phyloP scores from a whole-genome alignment of 2,113 vertebrate genomes.

The Cavia aperea region DNA sequence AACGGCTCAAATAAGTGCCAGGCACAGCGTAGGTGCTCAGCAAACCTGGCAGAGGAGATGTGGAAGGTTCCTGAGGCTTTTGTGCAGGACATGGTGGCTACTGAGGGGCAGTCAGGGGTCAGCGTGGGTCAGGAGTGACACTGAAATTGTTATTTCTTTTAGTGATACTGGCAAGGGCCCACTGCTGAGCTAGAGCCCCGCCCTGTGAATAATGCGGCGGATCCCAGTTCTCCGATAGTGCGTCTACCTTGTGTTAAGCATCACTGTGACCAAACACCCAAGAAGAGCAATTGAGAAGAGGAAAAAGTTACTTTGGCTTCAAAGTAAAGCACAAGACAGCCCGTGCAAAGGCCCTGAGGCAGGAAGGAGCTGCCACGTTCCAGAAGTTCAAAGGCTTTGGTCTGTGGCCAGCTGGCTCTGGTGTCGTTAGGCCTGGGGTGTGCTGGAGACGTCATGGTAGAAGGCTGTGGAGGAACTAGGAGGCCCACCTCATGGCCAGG shows the following conservation, averaged over 20 bases:
- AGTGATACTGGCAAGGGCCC: neutral
- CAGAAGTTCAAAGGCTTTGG: neutral
- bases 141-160: neutral
- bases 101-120: neutral
- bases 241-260: neutral
- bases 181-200: neutral
- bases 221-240: neutral
- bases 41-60: neutral
- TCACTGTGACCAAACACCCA: neutral
- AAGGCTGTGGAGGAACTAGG: neutral
- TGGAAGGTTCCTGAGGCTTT: neutral
- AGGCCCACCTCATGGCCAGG: neutral
- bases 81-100: neutral
- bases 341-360: conserved; percentile 19
- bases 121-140: neutral
- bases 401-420: neutral
- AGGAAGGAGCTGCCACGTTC: neutral
- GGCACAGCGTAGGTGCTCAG: neutral
- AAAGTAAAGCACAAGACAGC: too few species aligned
- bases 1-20: neutral
- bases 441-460: neutral
- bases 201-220: neutral
- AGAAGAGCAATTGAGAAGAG: neutral
- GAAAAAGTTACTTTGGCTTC: neutral
- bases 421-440: neutral